Conservation (phyloP, 2,797 vertebrate genomes). For the Lutra lutra region DNA sequence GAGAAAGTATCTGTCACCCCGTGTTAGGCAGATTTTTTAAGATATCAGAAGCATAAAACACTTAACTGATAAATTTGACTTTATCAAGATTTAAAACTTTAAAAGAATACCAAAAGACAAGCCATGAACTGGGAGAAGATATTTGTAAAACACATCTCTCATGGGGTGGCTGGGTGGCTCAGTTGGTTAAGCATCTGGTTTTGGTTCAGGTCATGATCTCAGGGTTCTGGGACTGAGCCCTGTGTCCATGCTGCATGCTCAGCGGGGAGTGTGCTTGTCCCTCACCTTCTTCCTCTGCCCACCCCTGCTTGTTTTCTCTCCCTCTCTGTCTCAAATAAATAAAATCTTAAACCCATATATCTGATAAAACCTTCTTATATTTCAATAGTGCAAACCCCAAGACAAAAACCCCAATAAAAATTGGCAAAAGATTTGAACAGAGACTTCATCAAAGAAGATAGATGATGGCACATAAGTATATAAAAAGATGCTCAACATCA, state of each 20-base stretch:
- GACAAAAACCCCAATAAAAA: background rate
- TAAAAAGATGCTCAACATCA: background rate
- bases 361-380: background rate
- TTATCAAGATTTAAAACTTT: background rate
- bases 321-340: background rate
- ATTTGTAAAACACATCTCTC: background rate
- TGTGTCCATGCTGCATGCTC: background rate
- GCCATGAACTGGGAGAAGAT: background rate
- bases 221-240: background rate
- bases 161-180: background rate
- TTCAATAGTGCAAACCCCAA: background rate
- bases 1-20: background rate
- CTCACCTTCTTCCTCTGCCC: too few relatives aligned
- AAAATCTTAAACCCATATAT: background rate
- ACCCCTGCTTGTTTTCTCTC: background rate
- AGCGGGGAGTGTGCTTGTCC: background rate
- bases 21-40: background rate
- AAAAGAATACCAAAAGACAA: background rate
- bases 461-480: background rate
- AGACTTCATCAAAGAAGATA: background rate
- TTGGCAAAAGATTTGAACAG: background rate
- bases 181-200: background rate
- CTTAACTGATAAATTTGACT: background rate
- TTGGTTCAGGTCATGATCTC: background rate
- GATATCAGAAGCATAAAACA: background rate